Percentiles rank a stretch among this genome's conserved stretches.
These are phyloP conservation scores for Tethea ocularis DNA, from an alignment of 2,888 invertebrate genomes.

Conservation along the genomic window DNA sequence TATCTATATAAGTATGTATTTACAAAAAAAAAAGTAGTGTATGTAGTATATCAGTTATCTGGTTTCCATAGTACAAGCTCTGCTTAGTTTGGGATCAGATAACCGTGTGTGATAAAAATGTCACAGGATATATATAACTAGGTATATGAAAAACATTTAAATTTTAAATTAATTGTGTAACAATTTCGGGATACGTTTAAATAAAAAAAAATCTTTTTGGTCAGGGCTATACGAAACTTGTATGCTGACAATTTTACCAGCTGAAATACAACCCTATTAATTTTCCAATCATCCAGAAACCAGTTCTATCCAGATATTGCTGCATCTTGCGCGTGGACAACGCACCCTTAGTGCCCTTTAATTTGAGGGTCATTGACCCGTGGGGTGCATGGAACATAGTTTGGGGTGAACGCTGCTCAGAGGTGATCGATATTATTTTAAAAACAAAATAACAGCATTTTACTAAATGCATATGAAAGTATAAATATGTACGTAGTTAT, in stretches of 20 bases:
- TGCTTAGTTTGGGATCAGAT: too few relatives aligned
- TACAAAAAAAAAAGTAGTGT: too few relatives aligned
- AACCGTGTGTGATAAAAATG: too few relatives aligned
- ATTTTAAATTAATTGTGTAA: too few relatives aligned
- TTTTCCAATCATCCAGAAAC: slow-evolving; percentile 15
- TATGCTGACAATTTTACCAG: not conserved
- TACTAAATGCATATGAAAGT: too few relatives aligned
- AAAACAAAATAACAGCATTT: too few relatives aligned
- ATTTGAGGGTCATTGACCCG: slow-evolving; percentile 50
- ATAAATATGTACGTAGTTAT: too few relatives aligned
- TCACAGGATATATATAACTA: too few relatives aligned
- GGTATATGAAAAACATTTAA: too few relatives aligned
- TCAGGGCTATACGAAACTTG: not conserved
- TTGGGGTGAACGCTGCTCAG: slow-evolving; percentile 35
- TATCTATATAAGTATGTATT: too few relatives aligned
- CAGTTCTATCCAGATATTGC: slow-evolving; percentile 34
- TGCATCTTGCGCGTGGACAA: slow-evolving; percentile 47
- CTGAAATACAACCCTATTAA: not conserved
- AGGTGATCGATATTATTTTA: slow-evolving; percentile 34
- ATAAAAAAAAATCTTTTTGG: not conserved
- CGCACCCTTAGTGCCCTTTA: slow-evolving; percentile 36
- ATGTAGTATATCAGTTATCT: too few relatives aligned
- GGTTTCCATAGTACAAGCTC: too few relatives aligned
- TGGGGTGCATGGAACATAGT: slow-evolving; percentile 30
- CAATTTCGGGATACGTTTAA: not conserved